Conservation (phyloP, 2,797 vertebrate genomes). For the Pogoniulus pusillus region DNA sequence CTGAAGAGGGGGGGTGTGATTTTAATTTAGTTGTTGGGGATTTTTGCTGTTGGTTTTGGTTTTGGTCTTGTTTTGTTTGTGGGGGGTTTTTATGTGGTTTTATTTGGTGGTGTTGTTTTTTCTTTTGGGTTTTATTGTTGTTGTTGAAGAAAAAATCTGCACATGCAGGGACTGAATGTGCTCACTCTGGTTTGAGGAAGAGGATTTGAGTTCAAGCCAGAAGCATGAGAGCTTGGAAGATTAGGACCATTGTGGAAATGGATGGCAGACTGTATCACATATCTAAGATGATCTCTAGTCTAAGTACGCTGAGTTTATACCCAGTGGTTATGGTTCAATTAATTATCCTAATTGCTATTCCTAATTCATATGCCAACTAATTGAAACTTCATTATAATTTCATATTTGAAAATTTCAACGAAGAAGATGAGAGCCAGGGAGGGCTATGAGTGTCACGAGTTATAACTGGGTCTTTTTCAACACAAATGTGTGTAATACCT, state of each 20-base stretch:
- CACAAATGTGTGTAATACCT: background rate
- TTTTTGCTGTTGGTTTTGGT: no score
- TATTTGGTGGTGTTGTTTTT: no score
- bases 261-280: background rate
- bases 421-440: background rate
- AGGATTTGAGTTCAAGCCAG: background rate
- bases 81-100: no score
- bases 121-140: no score
- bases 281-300: background rate
- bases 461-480: background rate
- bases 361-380: background rate
- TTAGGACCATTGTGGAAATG: background rate
- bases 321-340: background rate
- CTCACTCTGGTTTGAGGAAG: background rate
- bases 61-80: no score
- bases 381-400: background rate
- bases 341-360: background rate
- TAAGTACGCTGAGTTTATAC: background rate
- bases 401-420: background rate
- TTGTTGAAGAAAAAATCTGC: background rate
- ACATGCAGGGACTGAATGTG: background rate
- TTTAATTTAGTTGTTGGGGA: no score
- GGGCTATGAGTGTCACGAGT: background rate
- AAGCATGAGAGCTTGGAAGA: background rate
- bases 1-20: no score